Evolutionary conservation across 2,797 vertebrate genomes (phyloP), one percentile per base, ranked within the genome.

Genomic region (Pseudochirops cupreus): DNA sequence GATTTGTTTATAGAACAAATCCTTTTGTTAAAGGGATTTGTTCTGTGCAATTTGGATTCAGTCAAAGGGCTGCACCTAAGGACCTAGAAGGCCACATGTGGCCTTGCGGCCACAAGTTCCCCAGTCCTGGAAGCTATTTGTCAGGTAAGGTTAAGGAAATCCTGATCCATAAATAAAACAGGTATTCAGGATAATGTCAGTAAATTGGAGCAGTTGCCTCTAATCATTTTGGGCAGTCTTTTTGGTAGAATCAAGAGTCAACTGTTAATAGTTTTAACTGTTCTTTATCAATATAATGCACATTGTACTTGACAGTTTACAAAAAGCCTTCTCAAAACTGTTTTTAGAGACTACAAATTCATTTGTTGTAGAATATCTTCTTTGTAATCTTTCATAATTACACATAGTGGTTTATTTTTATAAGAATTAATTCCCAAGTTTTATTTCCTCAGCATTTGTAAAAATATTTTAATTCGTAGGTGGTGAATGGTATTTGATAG

Each of bases 131-230:
- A 58, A 58, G 57, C 26, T 58, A 10, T 58, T 10, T 58, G 57
- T 82, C 21, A 82, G 21, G n/a, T 21, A 50, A 93, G 53, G 92
- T 91, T n/a, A 92, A 96, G 95, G 31, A 94, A 31, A 96, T n/a
- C 92, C 46, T 57, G 11, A 92, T 50, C 9, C 92, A 74, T 96
- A 50, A 89, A 0, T 87, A 93, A 67, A 12, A 91, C n/a, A 9
- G 0, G 6, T 62, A 50, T 56, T 95, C n/a, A 82, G 67, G n/a
- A 46, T 82, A 91, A 94, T 96, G 26, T 92, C 46, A 96, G 28
- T 93, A 62, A 93, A 57, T 96, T 92, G 31, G 56, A 91, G 92
- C 91, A 93, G 46, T 74, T 95, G 58, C 52, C 31, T 94, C 92
- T 95, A 29, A 4, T 58, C 92, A 94, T 92, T 62, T 31, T 94